These are phyloP conservation scores for Sinosuthora webbiana DNA, from an alignment of 2,113 vertebrate species.

Conservation along the genomic window DNA sequence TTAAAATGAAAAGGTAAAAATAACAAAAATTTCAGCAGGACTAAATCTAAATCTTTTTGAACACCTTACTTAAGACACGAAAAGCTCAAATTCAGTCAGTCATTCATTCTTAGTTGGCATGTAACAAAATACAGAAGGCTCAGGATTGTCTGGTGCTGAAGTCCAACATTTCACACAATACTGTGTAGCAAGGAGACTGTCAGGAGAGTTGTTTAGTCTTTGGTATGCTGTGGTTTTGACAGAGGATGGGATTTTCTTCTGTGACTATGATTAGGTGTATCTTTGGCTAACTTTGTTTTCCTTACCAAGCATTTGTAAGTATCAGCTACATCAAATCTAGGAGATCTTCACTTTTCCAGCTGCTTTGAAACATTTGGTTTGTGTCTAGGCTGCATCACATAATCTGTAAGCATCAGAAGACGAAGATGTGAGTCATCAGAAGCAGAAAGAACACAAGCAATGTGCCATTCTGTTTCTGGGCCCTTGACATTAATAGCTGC, in stretches of 20 bases:
- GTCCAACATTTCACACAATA: background rate
- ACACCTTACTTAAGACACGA: background rate
- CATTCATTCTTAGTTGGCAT: background rate
- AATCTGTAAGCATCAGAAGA: background rate
- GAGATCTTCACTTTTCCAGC: background rate
- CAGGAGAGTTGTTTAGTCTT: background rate
- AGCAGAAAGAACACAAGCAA: background rate
- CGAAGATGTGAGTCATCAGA: background rate
- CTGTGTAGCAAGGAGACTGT: background rate
- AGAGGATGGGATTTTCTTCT: background rate
- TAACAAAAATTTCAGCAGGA: background rate
- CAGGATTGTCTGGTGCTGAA: background rate
- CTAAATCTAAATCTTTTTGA: background rate
- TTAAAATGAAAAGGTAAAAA: background rate
- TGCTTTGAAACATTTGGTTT: background rate
- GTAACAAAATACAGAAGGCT: background rate
- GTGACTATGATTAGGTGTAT: background rate
- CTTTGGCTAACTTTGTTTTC: background rate
- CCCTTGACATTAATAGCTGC: background rate
- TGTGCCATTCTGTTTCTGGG: background rate
- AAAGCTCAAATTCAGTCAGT: background rate
- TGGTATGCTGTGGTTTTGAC: background rate
- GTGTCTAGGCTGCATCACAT: background rate
- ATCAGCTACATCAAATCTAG: background rate
- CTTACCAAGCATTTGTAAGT: background rate